Conservation (phyloP, 2,113 vertebrate species). For the Butorides virescens region DNA sequence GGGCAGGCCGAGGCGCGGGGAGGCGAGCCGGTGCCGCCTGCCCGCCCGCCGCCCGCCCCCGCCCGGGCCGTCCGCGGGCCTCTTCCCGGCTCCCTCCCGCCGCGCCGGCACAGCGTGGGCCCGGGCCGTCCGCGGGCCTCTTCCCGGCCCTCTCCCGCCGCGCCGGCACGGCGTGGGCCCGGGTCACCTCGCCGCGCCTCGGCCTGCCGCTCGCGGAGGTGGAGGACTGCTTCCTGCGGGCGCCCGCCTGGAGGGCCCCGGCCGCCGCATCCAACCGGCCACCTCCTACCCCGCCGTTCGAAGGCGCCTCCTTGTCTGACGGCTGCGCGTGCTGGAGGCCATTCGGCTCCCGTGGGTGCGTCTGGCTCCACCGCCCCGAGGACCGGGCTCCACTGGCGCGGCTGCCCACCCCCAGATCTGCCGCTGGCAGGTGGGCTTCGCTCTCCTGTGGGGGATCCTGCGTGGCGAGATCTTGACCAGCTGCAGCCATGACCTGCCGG, state of each 20-base stretch:
- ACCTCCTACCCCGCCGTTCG: accelerated
- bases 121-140: background rate
- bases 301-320: too few relatives aligned
- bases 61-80: background rate
- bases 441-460: accelerated
- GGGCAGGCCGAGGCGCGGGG: too few relatives aligned
- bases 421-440: background rate
- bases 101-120: background rate
- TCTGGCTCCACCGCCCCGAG: too few relatives aligned
- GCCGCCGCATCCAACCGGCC: accelerated
- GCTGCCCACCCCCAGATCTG: background rate
- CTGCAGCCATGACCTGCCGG: background rate
- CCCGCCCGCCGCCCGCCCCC: too few relatives aligned
- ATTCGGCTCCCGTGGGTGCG: accelerated
- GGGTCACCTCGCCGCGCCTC: background rate
- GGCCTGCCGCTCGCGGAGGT: accelerated
- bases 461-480: too few relatives aligned
- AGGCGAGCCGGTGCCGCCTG: too few relatives aligned
- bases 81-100: too few relatives aligned
- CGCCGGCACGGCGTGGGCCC: background rate
- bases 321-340: accelerated
- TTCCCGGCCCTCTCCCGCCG: too few relatives aligned
- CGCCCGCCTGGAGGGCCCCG: accelerated
- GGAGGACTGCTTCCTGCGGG: accelerated
- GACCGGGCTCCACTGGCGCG: accelerated